These are phyloP conservation scores for Tokudaia muenninki DNA, from an alignment of 2,797 vertebrate genomes.

Conservation along the genomic window DNA sequence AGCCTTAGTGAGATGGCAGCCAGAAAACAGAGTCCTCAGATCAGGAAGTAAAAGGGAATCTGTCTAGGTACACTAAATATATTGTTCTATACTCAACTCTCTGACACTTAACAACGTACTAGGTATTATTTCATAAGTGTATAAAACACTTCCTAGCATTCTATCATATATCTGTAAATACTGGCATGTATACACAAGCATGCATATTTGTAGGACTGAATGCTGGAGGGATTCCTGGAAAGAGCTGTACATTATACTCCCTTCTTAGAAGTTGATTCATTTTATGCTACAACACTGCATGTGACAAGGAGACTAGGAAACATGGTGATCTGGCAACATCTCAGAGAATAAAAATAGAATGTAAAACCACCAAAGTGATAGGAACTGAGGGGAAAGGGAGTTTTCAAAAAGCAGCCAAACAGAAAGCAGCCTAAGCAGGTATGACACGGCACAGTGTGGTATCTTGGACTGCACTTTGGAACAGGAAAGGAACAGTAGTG, in stretches of 20 bases:
- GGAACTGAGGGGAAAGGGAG: background rate
- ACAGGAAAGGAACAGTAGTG: constrained; percentile 21
- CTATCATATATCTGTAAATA: constrained; percentile 8
- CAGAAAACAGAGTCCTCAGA: background rate
- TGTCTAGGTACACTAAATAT: background rate
- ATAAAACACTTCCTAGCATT: constrained; percentile 11
- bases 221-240: background rate
- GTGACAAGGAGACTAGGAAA: constrained; percentile 2
- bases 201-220: constrained; percentile 23
- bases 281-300: background rate
- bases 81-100: background rate
- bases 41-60: background rate
- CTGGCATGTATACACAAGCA: background rate
- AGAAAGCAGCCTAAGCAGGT: background rate
- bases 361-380: constrained; percentile 7
- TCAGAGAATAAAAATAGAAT: constrained; percentile 46
- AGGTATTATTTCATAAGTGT: background rate
- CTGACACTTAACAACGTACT: background rate
- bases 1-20: background rate
- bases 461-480: background rate
- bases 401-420: constrained; percentile 10
- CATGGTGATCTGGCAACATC: background rate
- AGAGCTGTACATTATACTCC: background rate
- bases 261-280: background rate
- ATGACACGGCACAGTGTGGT: background rate